phyloP scores from a whole-genome alignment of 2,113 vertebrate species.

The Taurulus bubalis region DNA sequence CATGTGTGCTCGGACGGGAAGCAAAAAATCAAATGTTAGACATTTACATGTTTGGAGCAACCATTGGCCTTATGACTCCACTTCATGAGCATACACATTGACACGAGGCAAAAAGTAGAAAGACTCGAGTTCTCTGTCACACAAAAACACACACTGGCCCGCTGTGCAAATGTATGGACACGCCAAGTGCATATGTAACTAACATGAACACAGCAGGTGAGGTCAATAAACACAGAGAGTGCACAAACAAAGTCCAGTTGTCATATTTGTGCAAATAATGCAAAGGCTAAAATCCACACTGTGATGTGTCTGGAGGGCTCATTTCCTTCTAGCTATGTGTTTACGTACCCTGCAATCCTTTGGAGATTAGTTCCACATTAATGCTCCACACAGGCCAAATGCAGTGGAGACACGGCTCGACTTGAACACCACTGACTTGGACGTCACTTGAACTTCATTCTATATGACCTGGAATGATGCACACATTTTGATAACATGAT shows the following conservation, averaged over 20 bases:
- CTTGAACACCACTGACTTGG: neutral
- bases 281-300: neutral
- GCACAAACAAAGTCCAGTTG: neutral
- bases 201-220: neutral
- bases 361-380: neutral
- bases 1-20: neutral
- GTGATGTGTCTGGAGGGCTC: neutral
- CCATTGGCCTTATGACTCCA: neutral
- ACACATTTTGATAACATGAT: too few relatives aligned
- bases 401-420: neutral
- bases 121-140: neutral
- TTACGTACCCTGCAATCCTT: neutral
- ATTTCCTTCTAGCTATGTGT: neutral
- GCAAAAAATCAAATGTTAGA: neutral
- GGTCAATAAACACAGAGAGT: neutral
- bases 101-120: neutral
- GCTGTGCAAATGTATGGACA: neutral
- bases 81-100: neutral
- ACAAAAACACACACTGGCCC: neutral
- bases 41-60: neutral
- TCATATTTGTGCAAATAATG: neutral
- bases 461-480: neutral
- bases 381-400: neutral
- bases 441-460: neutral
- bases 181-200: neutral